Percentiles rank a stretch among this genome's conserved stretches.
phyloP scores from a whole-genome alignment of 2,113 vertebrate species.

The Engraulis encrasicolus region DNA sequence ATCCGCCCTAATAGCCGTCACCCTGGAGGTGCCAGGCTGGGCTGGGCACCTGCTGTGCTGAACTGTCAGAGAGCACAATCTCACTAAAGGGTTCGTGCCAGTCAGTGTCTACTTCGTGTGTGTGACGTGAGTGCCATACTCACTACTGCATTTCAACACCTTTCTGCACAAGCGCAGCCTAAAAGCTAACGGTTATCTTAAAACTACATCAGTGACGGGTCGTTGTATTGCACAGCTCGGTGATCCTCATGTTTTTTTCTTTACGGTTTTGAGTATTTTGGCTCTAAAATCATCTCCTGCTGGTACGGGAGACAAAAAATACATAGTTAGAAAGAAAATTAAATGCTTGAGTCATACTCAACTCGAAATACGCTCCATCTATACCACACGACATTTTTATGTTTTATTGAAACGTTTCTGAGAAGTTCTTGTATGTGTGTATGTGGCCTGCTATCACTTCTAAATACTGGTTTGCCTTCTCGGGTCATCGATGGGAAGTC shows the following conservation, averaged over 20 bases:
- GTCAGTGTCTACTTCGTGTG: background rate
- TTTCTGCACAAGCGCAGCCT: background rate
- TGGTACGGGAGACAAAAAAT: constrained; percentile 64
- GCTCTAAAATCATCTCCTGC: constrained; percentile 64
- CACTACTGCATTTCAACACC: background rate
- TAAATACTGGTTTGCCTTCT: background rate
- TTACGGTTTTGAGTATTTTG: background rate
- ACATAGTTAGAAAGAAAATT: background rate
- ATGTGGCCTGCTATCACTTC: background rate
- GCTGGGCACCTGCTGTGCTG: background rate
- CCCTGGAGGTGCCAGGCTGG: background rate
- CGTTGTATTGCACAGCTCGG: background rate
- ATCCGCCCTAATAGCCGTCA: background rate
- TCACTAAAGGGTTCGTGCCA: background rate
- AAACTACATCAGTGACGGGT: background rate
- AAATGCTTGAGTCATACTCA: background rate
- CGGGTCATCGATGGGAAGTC: background rate
- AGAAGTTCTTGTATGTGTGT: background rate
- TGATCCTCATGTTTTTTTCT: background rate
- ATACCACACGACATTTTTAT: background rate
- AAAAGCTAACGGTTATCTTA: background rate
- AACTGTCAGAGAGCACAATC: background rate
- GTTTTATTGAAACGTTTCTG: background rate
- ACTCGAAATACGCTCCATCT: background rate
- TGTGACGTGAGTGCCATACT: background rate